A percentile compares a stretch with the other conserved stretches of the same genome.
These are phyloP conservation scores for Pheucticus melanocephalus DNA, from an alignment of 2,113 vertebrate species.

Conservation along the genomic window DNA sequence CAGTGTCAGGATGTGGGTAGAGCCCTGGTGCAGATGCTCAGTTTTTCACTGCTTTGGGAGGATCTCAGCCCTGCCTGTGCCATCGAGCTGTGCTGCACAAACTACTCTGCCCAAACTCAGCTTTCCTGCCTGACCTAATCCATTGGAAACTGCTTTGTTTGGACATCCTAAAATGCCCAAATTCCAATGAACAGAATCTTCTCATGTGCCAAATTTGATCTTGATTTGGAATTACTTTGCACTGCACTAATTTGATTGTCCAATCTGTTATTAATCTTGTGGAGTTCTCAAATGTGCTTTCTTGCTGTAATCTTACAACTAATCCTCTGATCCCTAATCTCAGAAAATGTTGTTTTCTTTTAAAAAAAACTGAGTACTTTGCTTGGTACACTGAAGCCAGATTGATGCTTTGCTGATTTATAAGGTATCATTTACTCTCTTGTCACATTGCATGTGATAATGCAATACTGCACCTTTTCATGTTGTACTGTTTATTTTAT, in stretches of 20 bases:
- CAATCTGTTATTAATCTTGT: slow-evolving; percentile 80
- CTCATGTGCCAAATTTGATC: slow-evolving; percentile 48
- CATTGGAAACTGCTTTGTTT: slow-evolving; percentile 25
- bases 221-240: slow-evolving; percentile 70
- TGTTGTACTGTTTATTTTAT: not conserved
- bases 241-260: slow-evolving; percentile 80
- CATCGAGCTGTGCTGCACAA: slow-evolving; percentile 48
- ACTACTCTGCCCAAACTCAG: slow-evolving; percentile 42
- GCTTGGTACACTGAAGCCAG: slow-evolving; percentile 61
- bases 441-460: not conserved
- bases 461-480: not conserved
- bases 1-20: slow-evolving; percentile 6
- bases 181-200: slow-evolving; percentile 50
- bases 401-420: slow-evolving; percentile 66
- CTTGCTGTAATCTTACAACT: slow-evolving; percentile 99
- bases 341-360: slow-evolving; percentile 59
- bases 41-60: slow-evolving; percentile 41
- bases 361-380: slow-evolving; percentile 16
- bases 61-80: slow-evolving; percentile 41
- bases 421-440: slow-evolving; percentile 17
- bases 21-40: slow-evolving; percentile 66
- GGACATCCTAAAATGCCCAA: slow-evolving; percentile 26
- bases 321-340: slow-evolving; percentile 83
- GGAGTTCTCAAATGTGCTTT: slow-evolving; percentile 78
- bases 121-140: slow-evolving; percentile 21